phyloP scores from a whole-genome alignment of 2,888 invertebrate genomes.

The Epinotia demarniana region DNA sequence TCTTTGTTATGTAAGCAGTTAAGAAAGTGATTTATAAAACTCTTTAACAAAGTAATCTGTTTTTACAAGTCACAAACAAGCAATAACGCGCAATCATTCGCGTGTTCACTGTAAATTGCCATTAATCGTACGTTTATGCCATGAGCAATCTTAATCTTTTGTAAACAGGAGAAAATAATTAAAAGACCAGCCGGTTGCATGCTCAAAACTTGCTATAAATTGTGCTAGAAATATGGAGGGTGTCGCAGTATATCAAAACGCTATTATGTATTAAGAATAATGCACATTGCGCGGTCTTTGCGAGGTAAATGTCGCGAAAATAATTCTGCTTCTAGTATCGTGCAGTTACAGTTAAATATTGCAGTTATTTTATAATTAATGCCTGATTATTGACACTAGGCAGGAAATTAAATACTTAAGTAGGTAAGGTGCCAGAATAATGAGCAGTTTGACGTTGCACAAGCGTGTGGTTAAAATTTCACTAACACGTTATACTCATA shows the following conservation, averaged over 20 bases:
- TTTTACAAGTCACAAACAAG: neutral
- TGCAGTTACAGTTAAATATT: too few relatives aligned
- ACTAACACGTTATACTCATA: too few relatives aligned
- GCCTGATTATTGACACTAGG: too few relatives aligned
- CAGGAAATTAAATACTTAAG: too few relatives aligned
- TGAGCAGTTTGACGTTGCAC: too few relatives aligned
- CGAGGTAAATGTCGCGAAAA: constrained; percentile 60
- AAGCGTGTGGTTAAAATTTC: too few relatives aligned
- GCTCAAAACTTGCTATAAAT: constrained; percentile 69
- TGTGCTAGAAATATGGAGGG: constrained; percentile 64
- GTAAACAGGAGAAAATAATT: constrained; percentile 77
- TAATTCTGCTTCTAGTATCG: constrained; percentile 55
- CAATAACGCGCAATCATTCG: constrained; percentile 32
- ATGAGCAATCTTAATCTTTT: constrained; percentile 69
- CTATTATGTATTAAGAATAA: constrained; percentile 72
- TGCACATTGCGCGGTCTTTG: constrained; percentile 64
- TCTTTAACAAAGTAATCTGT: neutral
- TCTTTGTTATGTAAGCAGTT: neutral
- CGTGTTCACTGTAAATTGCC: constrained; percentile 46
- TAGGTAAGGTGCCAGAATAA: too few relatives aligned
- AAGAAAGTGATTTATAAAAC: neutral
- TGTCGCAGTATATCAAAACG: constrained; percentile 71
- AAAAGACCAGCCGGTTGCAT: constrained; percentile 61
- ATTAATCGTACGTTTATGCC: constrained; percentile 66
- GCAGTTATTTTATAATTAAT: too few relatives aligned